Percentiles rank a stretch among this genome's conserved stretches.
Conservation (phyloP, 2,888 invertebrate species). For the Volucella bombylans region DNA sequence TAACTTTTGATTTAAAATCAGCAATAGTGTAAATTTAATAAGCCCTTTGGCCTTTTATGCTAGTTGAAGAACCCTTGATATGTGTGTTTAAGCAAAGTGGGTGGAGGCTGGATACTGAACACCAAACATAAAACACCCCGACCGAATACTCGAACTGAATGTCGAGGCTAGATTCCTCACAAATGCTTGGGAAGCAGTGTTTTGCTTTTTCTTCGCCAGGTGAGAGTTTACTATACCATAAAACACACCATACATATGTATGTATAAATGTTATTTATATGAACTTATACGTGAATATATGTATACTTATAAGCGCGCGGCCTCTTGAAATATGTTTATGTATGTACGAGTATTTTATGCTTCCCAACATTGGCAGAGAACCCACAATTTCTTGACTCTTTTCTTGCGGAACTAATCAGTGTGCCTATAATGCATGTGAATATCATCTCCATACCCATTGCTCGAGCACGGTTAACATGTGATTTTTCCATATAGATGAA, state of each 20-base stretch:
- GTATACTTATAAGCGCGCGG: conserved; percentile 57
- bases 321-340: conserved; percentile 66
- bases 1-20: conserved; percentile 73
- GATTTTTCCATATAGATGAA: conserved; percentile 73
- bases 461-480: conserved; percentile 65
- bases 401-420: conserved; percentile 73
- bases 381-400: conserved; percentile 66
- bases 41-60: conserved; percentile 70
- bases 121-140: too few species aligned
- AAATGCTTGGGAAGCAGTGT: conserved; percentile 53
- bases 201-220: conserved; percentile 54
- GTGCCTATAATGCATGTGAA: conserved; percentile 42
- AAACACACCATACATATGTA: conserved; percentile 18
- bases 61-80: conserved; percentile 68
- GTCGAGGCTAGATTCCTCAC: not conserved
- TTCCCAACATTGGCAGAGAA: conserved; percentile 68
- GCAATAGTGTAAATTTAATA: conserved; percentile 73
- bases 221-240: conserved; percentile 71
- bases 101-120: not conserved
- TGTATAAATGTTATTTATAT: too few species aligned
- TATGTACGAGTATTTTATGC: conserved; percentile 55
- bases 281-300: too few species aligned
- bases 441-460: conserved; percentile 19
- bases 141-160: not conserved
- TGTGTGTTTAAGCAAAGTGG: conserved; percentile 69